phyloP scores from a whole-genome alignment of 53 echinoderm and acorn worm genomes.

The Antedon mediterranea region DNA sequence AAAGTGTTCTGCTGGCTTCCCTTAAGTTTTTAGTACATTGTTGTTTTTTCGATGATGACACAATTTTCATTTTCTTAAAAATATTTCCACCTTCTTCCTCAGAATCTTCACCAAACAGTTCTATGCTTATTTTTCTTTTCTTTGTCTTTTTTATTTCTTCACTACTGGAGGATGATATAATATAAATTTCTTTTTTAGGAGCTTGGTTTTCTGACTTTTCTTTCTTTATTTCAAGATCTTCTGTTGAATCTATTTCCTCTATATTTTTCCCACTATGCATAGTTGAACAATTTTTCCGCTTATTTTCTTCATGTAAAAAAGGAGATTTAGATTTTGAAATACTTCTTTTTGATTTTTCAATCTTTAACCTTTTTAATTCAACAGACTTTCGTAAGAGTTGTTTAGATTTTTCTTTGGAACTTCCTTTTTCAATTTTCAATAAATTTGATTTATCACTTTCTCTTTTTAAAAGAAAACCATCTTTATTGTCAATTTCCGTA shows the following conservation, averaged over 20 bases:
- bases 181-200: constrained; percentile 4
- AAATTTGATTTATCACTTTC: not conserved
- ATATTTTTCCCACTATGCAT: not conserved
- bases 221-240: not conserved
- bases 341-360: not conserved
- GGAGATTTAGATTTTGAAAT: not conserved
- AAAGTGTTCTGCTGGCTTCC: not conserved
- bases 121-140: constrained; percentile 1
- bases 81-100: constrained; percentile 14
- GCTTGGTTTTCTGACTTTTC: not conserved
- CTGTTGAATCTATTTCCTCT: not conserved
- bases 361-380: not conserved
- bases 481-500: not conserved
- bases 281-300: not conserved
- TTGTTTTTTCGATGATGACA: no score
- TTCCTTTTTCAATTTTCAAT: no score
- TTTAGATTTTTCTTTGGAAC: not conserved
- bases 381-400: not conserved
- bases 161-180: constrained; percentile 3
- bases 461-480: not conserved
- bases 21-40: not conserved
- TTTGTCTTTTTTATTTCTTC: not conserved
- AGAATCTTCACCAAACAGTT: constrained; percentile 57
- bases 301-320: not conserved
- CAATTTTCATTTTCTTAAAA: not conserved